A percentile compares a stretch with the other conserved stretches of the same genome.
phyloP scores from a whole-genome alignment of 2,797 vertebrate species.

The Yasuhikotakia modesta region DNA sequence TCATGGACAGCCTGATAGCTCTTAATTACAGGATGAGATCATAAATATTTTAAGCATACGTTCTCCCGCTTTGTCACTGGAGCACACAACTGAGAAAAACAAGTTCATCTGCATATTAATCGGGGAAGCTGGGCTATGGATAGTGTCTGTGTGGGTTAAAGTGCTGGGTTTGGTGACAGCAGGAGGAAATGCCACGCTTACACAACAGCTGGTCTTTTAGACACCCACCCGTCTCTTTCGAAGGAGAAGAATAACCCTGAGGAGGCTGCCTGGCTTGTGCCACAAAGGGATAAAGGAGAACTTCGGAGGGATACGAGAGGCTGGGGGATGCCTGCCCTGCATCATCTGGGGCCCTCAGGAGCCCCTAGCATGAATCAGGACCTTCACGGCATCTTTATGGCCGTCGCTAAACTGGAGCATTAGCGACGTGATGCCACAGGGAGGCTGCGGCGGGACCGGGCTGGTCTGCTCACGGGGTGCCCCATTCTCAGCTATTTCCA shows the following conservation, averaged over 20 bases:
- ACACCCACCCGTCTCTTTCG: conserved; percentile 58
- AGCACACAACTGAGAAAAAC: conserved; percentile 82
- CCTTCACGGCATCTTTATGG: conserved; percentile 83
- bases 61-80: conserved; percentile 83
- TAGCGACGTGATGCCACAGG: conserved; percentile 74
- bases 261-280: conserved; percentile 63
- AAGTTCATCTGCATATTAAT: conserved; percentile 83
- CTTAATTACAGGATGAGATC: conserved; percentile 72
- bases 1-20: conserved; percentile 54
- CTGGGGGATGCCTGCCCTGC: conserved; percentile 72
- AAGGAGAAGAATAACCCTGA: conserved; percentile 72
- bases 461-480: conserved; percentile 20
- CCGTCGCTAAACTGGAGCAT: conserved; percentile 85
- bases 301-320: conserved; percentile 58
- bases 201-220: conserved; percentile 88
- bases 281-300: conserved; percentile 90
- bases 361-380: conserved; percentile 77
- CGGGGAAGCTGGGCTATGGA: conserved; percentile 50
- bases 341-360: conserved; percentile 77
- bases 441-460: conserved; percentile 47
- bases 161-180: conserved; percentile 73
- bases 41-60: conserved; percentile 87
- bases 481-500: conserved; percentile 68
- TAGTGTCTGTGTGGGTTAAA: conserved; percentile 31
- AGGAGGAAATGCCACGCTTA: conserved; percentile 84